Evolutionary conservation across 2,888 invertebrate genomes (phyloP), one percentile per base, ranked within the genome.

Genomic region (Gymnocheta viridis): DNA sequence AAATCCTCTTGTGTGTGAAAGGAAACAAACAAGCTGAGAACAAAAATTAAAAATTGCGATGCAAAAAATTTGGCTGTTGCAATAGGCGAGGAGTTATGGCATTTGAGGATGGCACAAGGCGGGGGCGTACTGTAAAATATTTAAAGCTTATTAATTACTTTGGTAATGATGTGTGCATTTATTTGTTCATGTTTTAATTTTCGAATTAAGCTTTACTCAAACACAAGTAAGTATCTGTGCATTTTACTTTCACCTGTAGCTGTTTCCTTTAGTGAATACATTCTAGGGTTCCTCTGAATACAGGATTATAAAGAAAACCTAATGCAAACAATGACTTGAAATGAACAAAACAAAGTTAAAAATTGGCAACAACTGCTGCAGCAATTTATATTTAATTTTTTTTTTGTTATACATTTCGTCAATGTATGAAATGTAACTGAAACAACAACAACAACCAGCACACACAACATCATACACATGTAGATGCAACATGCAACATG

Each of bases 341-440:
- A 69, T 69, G 67, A 69, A 60, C 67, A 77, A 69, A 77, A 49
- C 69, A 69, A 67, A 67, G 77, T 69, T 41, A 69, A 60, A 77
- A 77, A 67, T 77, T 77, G 77, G 22, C 77, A 69, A 14, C 38
- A 69, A 60, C 35, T 69, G 49, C 49, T 38, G 2, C 19, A 60
- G 58, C 49, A 77, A 60, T 69, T 67, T 56, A n/a, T 56, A 64
- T 47, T 60, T 10, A 24, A 44, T 24, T 17, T 54, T 38, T 51
- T 14, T 62, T 51, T 27, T 14, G 17, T 38, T 41, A 3, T 56
- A 7, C 29, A 14, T 29, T 70, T 58, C 2, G 9, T 14, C 22
- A 22, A 32, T 9, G 22, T 9, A 44, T 24, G 58, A 58, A 72
- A 60, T 60, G 9, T 38, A 22, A 51, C 19, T 47, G 32, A 12